These are phyloP conservation scores for Fragum fragum DNA, from an alignment of 2,888 invertebrate genomes.

Conservation along the genomic window DNA sequence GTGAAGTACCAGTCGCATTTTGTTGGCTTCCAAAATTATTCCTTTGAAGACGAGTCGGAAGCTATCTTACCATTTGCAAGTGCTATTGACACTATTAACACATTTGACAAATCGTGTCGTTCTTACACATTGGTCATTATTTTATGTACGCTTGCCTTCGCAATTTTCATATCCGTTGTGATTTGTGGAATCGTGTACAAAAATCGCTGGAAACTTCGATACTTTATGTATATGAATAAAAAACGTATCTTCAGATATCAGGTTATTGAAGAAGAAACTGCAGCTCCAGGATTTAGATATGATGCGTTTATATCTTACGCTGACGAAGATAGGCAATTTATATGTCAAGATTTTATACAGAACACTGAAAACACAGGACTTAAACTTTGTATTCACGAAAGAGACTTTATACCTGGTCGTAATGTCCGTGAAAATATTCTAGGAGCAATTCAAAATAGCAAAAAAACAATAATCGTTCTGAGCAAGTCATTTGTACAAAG, in stretches of 20 bases:
- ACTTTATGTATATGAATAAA: slow-evolving; percentile 47
- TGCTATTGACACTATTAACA: not conserved
- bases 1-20: not conserved
- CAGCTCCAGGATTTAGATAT: slow-evolving; percentile 36
- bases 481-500: slow-evolving; percentile 58
- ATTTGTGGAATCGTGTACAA: slow-evolving; percentile 49
- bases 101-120: slow-evolving; percentile 16
- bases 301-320: slow-evolving; percentile 67
- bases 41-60: not conserved
- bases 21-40: slow-evolving; percentile 2
- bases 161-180: slow-evolving; percentile 35
- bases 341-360: slow-evolving; percentile 29
- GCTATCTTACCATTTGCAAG: not conserved
- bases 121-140: slow-evolving; percentile 13
- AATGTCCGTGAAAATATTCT: slow-evolving; percentile 66
- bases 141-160: slow-evolving; percentile 28
- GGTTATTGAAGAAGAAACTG: not conserved
- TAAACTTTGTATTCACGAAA: slow-evolving; percentile 65
- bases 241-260: slow-evolving; percentile 37
- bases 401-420: slow-evolving; percentile 64
- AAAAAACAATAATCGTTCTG: slow-evolving; percentile 67
- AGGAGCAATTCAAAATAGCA: slow-evolving; percentile 65
- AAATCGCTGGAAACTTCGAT: slow-evolving; percentile 63
- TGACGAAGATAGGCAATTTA: slow-evolving; percentile 42
- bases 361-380: slow-evolving; percentile 38